Conservation (phyloP, 2,113 vertebrate species). For the Tamias sibiricus region DNA sequence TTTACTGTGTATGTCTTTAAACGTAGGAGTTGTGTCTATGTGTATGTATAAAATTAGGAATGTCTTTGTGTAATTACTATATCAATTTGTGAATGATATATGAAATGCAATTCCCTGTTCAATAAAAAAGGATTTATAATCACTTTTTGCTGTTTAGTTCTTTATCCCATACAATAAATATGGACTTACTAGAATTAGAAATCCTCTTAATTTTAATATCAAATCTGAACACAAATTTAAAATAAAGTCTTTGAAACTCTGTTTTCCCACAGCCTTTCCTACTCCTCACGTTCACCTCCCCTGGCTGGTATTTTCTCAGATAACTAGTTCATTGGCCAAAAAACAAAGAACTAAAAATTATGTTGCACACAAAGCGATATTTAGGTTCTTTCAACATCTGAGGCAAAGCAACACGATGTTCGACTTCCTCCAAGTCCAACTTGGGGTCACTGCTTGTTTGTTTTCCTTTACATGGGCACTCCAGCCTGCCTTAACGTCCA, state of each 20-base stretch:
- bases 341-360: conserved; percentile 37
- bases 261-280: background rate
- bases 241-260: background rate
- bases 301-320: conserved; percentile 1
- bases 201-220: conserved; percentile 31
- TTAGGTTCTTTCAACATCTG: conserved; percentile 53
- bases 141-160: background rate
- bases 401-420: conserved; percentile 41
- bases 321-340: conserved; percentile 56
- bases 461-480: conserved; percentile 65
- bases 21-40: background rate
- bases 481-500: conserved; percentile 51
- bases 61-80: background rate
- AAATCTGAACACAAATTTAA: background rate
- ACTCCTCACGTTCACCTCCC: background rate
- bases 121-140: conserved; percentile 34
- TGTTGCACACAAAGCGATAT: conserved; percentile 20
- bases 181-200: background rate
- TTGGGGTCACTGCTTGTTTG: conserved; percentile 49
- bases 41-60: background rate
- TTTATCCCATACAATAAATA: conserved; percentile 9
- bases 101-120: background rate
- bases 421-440: conserved; percentile 43
- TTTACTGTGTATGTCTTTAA: background rate
- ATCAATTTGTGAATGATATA: background rate